Conservation (phyloP, 2,797 vertebrate species). For the Serranus cabrilla region DNA sequence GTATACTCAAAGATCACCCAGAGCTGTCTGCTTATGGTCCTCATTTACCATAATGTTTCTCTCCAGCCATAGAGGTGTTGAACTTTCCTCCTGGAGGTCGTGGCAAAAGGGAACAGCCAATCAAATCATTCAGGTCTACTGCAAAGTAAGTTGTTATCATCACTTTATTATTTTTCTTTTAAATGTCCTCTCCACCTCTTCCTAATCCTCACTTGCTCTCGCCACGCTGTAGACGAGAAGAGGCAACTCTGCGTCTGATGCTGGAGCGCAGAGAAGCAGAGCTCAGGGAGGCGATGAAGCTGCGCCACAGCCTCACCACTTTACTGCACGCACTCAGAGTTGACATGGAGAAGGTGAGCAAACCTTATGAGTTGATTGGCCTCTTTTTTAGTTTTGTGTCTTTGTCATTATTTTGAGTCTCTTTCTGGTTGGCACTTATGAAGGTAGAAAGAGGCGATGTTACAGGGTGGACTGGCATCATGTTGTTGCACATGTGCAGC, state of each 20-base stretch:
- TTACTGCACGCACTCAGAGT: constrained; percentile 79
- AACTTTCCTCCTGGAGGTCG: constrained; percentile 66
- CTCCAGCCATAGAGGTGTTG: constrained; percentile 81
- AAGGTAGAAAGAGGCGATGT: too few species aligned
- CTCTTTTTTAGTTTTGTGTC: too few species aligned
- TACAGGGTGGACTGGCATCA: too few species aligned
- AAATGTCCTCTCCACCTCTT: neutral
- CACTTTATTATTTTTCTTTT: neutral
- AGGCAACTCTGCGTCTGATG: constrained; percentile 74
- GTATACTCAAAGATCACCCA: too few species aligned
- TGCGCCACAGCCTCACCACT: constrained; percentile 81
- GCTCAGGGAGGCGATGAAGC: constrained; percentile 81
- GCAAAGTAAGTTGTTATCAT: constrained; percentile 51
- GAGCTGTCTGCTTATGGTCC: too few species aligned
- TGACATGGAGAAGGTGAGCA: constrained; percentile 78
- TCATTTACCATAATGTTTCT: neutral
- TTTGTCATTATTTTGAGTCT: too few species aligned
- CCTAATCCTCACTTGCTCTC: neutral
- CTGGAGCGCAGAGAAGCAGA: constrained; percentile 85
- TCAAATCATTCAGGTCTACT: constrained; percentile 45
- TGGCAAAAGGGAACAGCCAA: constrained; percentile 52
- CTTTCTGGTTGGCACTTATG: too few species aligned
- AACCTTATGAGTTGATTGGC: neutral
- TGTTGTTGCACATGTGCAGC: too few species aligned
- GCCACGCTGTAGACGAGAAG: constrained; percentile 72